Base-by-base conservation (phyloP, 2,113 vertebrate genomes). In the Cynopterus brachyotis region DNA sequence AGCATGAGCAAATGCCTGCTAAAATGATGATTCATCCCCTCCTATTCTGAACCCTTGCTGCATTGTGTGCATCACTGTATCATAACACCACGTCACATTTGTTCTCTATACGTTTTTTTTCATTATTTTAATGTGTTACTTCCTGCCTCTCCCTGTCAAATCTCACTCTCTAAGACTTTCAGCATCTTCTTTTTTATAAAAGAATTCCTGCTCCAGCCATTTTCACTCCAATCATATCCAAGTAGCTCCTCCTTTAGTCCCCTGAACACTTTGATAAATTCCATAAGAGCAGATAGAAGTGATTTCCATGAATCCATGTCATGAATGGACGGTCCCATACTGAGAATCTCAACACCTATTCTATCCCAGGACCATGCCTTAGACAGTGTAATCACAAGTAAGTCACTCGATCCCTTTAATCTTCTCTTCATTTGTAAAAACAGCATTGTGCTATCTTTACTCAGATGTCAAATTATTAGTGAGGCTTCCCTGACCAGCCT, bases 301-400 rank as follows among this genome's bases (percentile, higher is more conserved):
- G 13, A 47, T 73, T 45, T 62, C 45, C 2, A 28, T 47, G 10
- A 53, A 35, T 37, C 59, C 15, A 3, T 55, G 10, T 11, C 89
- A 5, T 2, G 40, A 72, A 60, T 89, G 7, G 4, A 70, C 9
- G 89, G 17, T 19, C 3, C 19, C 62, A 35, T 47, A 79, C 2
- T 37, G 9, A 37, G 13, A 50, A 73, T 69, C 22, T 16, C 47
- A 73, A 30, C 9, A 22, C 2, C 26, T 24, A 37, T 0, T 20
- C 26, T 9, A 55, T 37, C 6, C 32, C 19, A 55, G 3, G 7
- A 4, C 3, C 19, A 75, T 12, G 60, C 7, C 1, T 4, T 0
- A 57, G 15, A 40, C 2, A 32, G 0, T 17, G 16, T 42, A 76
- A 40, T 26, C 22, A 35, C 9, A 2, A 28, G 2, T 5, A 57